Evolutionary conservation across 1,140 invertebrate species (phyloP).

Genomic region (Lamellibrachia luymesi): DNA sequence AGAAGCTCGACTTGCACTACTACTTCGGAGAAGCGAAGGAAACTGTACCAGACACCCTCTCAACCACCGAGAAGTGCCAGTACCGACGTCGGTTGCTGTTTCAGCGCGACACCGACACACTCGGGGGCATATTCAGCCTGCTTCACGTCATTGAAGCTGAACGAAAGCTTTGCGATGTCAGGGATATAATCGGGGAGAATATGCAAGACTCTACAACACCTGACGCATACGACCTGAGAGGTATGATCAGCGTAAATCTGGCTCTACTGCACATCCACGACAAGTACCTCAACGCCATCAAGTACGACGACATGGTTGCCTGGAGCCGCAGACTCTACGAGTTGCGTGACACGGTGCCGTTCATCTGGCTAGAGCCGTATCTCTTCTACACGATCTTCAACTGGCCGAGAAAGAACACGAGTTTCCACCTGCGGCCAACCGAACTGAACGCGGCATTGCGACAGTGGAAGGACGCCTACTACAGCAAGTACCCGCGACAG

Average conservation of each 20-base stretch:
- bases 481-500: conserved; percentile 26
- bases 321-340: conserved; percentile 9
- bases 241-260: conserved; percentile 15
- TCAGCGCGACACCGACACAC: conserved; percentile 29
- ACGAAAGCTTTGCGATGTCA: neutral
- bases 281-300: conserved; percentile 9
- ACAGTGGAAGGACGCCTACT: conserved; percentile 20
- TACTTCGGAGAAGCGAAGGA: conserved; percentile 35
- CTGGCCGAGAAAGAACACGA: conserved; percentile 20
- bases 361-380: conserved; percentile 19
- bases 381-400: conserved; percentile 21
- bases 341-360: neutral
- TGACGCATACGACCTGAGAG: conserved; percentile 10
- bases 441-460: neutral
- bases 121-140: conserved; percentile 28
- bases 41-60: conserved; percentile 26
- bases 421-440: neutral
- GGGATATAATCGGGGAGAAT: neutral
- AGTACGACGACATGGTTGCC: conserved; percentile 13
- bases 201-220: neutral
- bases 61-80: conserved; percentile 22
- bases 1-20: conserved; percentile 29
- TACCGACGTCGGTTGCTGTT: conserved; percentile 31
- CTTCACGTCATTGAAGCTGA: neutral
- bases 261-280: conserved; percentile 13